These are phyloP conservation scores for Petromus typicus DNA, from an alignment of 2,113 vertebrate species.

Conservation along the genomic window DNA sequence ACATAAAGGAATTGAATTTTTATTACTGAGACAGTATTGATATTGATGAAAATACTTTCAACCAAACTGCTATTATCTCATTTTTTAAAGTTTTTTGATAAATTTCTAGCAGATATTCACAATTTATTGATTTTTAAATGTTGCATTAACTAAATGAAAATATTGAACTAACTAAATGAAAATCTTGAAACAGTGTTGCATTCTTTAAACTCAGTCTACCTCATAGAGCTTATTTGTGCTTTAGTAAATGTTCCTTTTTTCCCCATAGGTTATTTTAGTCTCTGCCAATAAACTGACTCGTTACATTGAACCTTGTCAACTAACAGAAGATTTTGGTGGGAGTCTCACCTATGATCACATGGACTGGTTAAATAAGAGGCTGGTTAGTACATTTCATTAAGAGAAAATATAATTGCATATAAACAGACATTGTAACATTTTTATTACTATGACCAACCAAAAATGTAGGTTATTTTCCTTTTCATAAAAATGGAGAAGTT, in stretches of 20 bases:
- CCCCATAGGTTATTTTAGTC: slow-evolving; percentile 96
- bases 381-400: slow-evolving; percentile 89
- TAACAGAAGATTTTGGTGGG: slow-evolving; percentile 98
- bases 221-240: background rate
- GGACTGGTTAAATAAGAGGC: slow-evolving; percentile 98
- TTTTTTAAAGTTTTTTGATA: slow-evolving; percentile 9
- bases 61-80: background rate
- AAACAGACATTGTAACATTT: slow-evolving; percentile 14
- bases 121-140: slow-evolving; percentile 31
- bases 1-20: slow-evolving; percentile 38
- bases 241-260: slow-evolving; percentile 30
- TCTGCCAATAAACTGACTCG: slow-evolving; percentile 98
- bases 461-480: background rate
- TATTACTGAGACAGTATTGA: slow-evolving; percentile 21
- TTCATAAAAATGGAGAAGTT: slow-evolving; percentile 31
- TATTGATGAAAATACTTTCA: slow-evolving; percentile 37
- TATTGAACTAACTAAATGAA: background rate
- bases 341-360: slow-evolving; percentile 98
- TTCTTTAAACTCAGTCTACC: background rate
- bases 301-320: slow-evolving; percentile 97
- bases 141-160: background rate
- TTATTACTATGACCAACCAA: slow-evolving; percentile 17
- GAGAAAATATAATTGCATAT: slow-evolving; percentile 51
- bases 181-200: background rate
- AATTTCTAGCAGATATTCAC: slow-evolving; percentile 10